Evolutionary conservation across 2,113 vertebrate species (phyloP), one percentile per base, ranked within the genome.

Genomic region (Podarcis muralis): DNA sequence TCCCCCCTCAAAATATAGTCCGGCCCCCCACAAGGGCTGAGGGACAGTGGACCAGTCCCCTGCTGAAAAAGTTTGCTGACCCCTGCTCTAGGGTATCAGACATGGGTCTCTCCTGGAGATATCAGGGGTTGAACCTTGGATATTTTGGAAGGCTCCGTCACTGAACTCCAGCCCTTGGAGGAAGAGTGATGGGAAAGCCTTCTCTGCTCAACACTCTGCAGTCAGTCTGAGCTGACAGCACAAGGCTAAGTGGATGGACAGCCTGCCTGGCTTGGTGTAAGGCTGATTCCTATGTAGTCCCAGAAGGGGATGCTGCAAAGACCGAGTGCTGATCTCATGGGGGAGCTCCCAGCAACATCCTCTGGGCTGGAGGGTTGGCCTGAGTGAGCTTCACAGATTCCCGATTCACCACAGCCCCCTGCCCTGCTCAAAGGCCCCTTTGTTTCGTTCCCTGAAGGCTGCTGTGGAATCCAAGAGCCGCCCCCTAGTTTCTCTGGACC

Each of bases 401-500:
- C 83, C 37, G 30, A 72, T 88, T 88, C 68, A 84, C 37, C 68
- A 35, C 83, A 57, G 69, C 12, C n/a, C 84, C 57, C 7, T 30
- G 6, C 11, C 25, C 57, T 0, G 35, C 53, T 83, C 65, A 84
- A 83, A 83, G 81, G 5, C 53, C 20, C 75, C n/a, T 77, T 79
- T 87, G 89, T 87, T 87, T 23, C 30, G n/a, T 37, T 32, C 66
- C 66, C 27, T 32, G n/a, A 32, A 62, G 30, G 81, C 82, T 27
- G 6, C 35, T 66, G 23, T 15, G 53, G 81, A 83, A 84, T 84
- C 81, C 40, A 71, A 84, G 37, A 79, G 74, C 79, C 57, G 53
- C 89, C 86, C 82, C 85, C 85, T 83, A 68, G 53, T 74, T 90
- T 87, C 82, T 71, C 81, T 78, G 76, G 76, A 85, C 76, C 83